Percentiles rank a stretch among this genome's conserved stretches.
Evolutionary conservation across 2,113 vertebrate genomes (phyloP).

Genomic region (Archocentrus centrarchus): DNA sequence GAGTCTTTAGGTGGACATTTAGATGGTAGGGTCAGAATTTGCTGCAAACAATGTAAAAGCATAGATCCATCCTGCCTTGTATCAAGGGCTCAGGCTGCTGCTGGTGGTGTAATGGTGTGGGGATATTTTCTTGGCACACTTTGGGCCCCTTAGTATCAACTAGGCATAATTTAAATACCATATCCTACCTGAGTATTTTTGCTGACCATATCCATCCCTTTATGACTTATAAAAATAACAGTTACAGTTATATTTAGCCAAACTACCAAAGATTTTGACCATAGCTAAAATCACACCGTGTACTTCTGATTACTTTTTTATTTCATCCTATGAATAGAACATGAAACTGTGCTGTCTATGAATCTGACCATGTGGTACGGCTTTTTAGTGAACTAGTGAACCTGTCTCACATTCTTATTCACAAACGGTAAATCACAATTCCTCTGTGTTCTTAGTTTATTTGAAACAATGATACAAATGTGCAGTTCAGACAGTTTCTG

Average conservation of each 20-base stretch:
- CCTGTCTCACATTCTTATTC: neutral
- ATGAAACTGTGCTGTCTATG: neutral
- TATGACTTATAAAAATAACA: neutral
- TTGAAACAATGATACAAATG: neutral
- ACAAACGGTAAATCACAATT: neutral
- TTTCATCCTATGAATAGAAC: accelerated
- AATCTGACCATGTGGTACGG: neutral
- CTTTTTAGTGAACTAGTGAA: neutral
- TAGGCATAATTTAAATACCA: neutral
- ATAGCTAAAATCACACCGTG: too few species aligned
- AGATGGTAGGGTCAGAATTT: neutral
- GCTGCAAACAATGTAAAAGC: neutral
- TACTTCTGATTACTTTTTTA: neutral
- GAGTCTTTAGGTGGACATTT: accelerated
- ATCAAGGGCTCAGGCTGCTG: neutral
- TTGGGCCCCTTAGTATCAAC: neutral
- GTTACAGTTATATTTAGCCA: neutral
- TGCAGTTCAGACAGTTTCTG: neutral
- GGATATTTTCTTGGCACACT: neutral
- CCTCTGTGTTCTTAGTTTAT: neutral
- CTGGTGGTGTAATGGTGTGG: neutral
- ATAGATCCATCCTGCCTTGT: neutral
- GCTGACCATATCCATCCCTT: neutral
- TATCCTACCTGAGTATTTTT: accelerated
- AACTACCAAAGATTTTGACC: neutral